Base-by-base conservation (phyloP, 2,888 invertebrate genomes). In the Scaptomyza tumidula region DNA sequence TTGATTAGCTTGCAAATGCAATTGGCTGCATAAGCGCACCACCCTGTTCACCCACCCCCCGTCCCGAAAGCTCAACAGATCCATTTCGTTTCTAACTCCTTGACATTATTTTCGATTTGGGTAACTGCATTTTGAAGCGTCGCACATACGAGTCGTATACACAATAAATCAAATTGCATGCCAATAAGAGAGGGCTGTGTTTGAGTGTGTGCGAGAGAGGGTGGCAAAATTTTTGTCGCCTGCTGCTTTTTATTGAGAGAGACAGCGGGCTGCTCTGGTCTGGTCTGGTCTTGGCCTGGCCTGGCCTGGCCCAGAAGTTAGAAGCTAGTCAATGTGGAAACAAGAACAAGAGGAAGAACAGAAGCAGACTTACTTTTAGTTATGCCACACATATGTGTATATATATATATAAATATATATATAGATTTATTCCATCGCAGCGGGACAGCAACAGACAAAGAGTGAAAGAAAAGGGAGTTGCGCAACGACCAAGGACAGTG, bases 111-210 rank as follows among this genome's bases (percentile, higher is more conserved):
- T 55, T 46, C 67, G 55, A 56, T 58, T 56, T 54, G 61, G 27
- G 44, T n/a, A 64, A 65, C 54, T 67, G 66, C 60, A 58, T 49
- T 69, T 66, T 69, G 66, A 77, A 63, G 77, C 68, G 58, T 61
- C 62, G 68, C 55, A 39, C 60, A 59, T 57, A 62, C 68, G 49
- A 53, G n/a, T 62, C 39, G n/a, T 68, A 66, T 61, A 49, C 45
- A 61, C 65, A 59, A 85, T 85, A 78, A 87, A 87, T 85, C 81
- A 85, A 69, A 69, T 63, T 61, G 68, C 58, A 62, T 75, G 74
- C 69, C 72, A 84, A 64, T 64, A 68, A 52, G 63, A 37, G 57
- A 54, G n/a, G n/a, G 48, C n/a, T 29, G 37, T 10, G 5, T 45
- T 31, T 6, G 27, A 7, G 29, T 48, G 37, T 27, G 9, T 27